Evolutionary conservation across 2,113 vertebrate species (phyloP), one percentile per base, ranked within the genome.

Genomic region (Paramisgurnus dabryanus): DNA sequence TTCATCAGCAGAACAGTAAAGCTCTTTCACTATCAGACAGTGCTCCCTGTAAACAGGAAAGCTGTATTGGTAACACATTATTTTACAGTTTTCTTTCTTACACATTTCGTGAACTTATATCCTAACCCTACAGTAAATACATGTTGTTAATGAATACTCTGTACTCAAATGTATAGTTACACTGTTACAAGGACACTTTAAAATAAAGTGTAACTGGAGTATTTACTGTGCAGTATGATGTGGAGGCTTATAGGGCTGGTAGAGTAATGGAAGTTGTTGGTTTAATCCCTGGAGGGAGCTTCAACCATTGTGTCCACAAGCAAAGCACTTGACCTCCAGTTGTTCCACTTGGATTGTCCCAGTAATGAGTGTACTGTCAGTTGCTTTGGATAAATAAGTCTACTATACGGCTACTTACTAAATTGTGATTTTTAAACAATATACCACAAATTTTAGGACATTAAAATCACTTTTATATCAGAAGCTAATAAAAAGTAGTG

Each of bases 1-100:
- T 81, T 95, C 92, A 83, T 95, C 94, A 71, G 95, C 88, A 0
- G 87, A 85, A 65, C 98, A 99, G 92, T 97, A 98, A 65, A 98
- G 91, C 88, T 98, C 96, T 91, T 95, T 98, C 76, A 98, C 97
- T 53, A 96, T 94, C 88, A 96, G 88, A 87, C 97, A 99, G 89
- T 98, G 96, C 81, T 99, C 97, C 87, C 98, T 99, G 70, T 79
- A 90, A 5, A 39, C 47, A 78, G 45, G 5, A 69, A 18, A 5
- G 10, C n/a, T 75, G 47, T 15, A 61, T 63, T 53, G 7, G 22
- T 27, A 58, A 34, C 27, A 34, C 27, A 2, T 34, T 34, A 34
- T 34, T 22, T 34, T 34, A 34, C 27, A 2, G 27, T 34, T 34
- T 34, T 34, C 27, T 34, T 34, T 34, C 27, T 34, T 34, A 34